phyloP scores from a whole-genome alignment of 2,888 invertebrate genomes.

The Schrankia costaestrigalis region DNA sequence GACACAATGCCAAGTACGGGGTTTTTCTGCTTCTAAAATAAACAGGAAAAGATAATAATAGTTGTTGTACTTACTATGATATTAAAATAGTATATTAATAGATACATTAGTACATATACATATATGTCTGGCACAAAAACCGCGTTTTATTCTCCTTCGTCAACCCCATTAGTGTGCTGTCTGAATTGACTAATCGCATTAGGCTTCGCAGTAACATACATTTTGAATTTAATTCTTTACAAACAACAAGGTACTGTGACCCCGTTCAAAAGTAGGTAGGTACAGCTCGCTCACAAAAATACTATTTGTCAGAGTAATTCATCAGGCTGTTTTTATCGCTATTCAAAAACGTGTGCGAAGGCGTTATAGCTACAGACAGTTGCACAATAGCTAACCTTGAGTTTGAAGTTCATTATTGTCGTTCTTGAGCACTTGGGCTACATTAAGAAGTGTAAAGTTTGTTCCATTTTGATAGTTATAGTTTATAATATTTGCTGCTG shows the following conservation, averaged over 20 bases:
- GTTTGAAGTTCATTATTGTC: slow-evolving; percentile 36
- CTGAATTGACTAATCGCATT: slow-evolving; percentile 9
- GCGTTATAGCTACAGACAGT: slow-evolving; percentile 40
- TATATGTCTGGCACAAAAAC: too few species aligned
- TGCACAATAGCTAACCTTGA: slow-evolving; percentile 47
- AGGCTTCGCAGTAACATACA: slow-evolving; percentile 4
- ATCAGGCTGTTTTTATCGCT: slow-evolving; percentile 44
- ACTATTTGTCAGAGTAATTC: slow-evolving; percentile 39
- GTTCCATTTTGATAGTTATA: too few species aligned
- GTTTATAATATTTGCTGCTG: too few species aligned
- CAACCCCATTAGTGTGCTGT: slow-evolving; percentile 4
- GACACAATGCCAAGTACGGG: too few species aligned
- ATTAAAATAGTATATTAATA: too few species aligned
- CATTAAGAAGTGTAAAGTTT: slow-evolving; percentile 19
- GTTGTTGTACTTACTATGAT: too few species aligned
- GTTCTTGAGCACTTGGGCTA: slow-evolving; percentile 23
- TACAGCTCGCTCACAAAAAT: too few species aligned
- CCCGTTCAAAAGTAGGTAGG: slow-evolving; percentile 22
- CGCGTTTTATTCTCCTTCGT: not conserved
- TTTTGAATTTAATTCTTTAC: too few species aligned
- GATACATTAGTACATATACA: too few species aligned
- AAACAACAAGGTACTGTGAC: slow-evolving; percentile 24
- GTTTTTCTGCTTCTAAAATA: too few species aligned
- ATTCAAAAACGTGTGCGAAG: slow-evolving; percentile 38
- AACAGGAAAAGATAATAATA: too few species aligned